Conservation (phyloP, 2,113 vertebrate genomes). For the Cervus canadensis region DNA sequence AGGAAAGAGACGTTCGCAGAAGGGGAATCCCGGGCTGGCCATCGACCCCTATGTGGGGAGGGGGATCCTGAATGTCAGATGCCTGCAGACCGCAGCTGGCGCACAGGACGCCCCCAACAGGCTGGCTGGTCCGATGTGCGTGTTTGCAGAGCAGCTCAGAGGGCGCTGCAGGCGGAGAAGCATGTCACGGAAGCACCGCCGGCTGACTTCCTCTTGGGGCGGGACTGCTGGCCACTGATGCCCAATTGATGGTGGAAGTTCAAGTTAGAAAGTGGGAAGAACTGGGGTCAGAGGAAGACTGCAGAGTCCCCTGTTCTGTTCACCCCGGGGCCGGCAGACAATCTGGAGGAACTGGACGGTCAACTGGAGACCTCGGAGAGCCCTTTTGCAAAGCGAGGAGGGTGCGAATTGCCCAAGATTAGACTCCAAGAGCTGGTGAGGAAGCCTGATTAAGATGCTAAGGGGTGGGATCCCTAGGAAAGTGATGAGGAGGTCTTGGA, state of each 20-base stretch:
- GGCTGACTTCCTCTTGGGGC: not conserved
- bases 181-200: fast-evolving
- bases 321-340: not conserved
- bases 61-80: not conserved
- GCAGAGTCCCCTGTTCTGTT: not conserved
- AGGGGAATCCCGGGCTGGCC: not conserved
- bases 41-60: no score
- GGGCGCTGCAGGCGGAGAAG: not conserved
- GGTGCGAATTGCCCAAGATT: not conserved
- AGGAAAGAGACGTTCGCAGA: not conserved
- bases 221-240: not conserved
- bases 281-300: not conserved
- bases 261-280: not conserved
- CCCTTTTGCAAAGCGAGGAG: not conserved
- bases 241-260: not conserved
- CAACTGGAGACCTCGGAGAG: not conserved
- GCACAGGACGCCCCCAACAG: no score
- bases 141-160: not conserved
- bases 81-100: no score
- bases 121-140: not conserved
- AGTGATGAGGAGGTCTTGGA: not conserved
- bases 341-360: not conserved
- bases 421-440: not conserved
- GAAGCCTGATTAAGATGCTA: not conserved
- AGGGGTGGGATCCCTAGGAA: not conserved